These are phyloP conservation scores for Labroides dimidiatus DNA, from an alignment of 2,797 vertebrate genomes.

Conservation along the genomic window DNA sequence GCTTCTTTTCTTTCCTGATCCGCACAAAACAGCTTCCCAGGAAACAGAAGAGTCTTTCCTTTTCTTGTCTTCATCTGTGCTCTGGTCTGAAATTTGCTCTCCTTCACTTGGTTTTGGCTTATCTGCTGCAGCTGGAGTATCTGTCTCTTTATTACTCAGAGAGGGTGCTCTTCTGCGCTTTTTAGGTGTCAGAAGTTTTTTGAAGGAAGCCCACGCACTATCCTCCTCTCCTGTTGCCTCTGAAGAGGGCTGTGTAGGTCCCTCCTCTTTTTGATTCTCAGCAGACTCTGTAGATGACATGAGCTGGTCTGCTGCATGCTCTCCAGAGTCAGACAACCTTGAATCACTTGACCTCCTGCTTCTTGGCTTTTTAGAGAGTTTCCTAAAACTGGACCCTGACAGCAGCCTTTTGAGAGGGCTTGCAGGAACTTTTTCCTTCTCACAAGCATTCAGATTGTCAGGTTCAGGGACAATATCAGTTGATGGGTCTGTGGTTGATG, in stretches of 20 bases:
- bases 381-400: slow-evolving; percentile 87
- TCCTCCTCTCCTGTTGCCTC: slow-evolving; percentile 85
- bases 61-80: slow-evolving; percentile 88
- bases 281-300: slow-evolving; percentile 79
- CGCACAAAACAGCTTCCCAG: slow-evolving; percentile 94
- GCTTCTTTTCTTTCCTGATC: slow-evolving; percentile 91
- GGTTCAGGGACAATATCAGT: slow-evolving; percentile 68
- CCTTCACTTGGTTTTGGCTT: slow-evolving; percentile 82
- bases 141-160: slow-evolving; percentile 59
- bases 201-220: slow-evolving; percentile 91
- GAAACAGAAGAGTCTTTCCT: slow-evolving; percentile 92
- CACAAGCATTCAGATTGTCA: slow-evolving; percentile 85
- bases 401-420: slow-evolving; percentile 93
- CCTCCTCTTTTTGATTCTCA: slow-evolving; percentile 83
- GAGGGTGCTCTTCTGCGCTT: slow-evolving; percentile 84
- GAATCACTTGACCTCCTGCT: slow-evolving; percentile 83
- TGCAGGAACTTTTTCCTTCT: slow-evolving; percentile 86
- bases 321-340: slow-evolving; percentile 76
- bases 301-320: slow-evolving; percentile 72
- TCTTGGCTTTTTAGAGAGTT: slow-evolving; percentile 88
- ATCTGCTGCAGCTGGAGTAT: slow-evolving; percentile 73
- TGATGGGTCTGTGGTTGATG: slow-evolving; percentile 54
- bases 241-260: slow-evolving; percentile 80
- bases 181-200: slow-evolving; percentile 93
- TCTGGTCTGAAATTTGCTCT: slow-evolving; percentile 83